These are phyloP conservation scores for Papilio elwesi DNA, from an alignment of 2,888 invertebrate species.

Conservation along the genomic window DNA sequence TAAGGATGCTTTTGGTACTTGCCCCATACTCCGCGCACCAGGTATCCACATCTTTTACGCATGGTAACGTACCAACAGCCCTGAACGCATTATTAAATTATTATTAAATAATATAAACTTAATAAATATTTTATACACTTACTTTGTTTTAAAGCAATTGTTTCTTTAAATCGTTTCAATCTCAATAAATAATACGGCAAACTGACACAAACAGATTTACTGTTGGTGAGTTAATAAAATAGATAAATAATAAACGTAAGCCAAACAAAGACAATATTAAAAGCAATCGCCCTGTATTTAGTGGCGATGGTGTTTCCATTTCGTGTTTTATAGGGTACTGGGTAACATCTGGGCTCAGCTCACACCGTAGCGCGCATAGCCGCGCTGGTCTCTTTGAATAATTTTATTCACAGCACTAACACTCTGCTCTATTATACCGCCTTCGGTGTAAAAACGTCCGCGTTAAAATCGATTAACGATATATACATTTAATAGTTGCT, in stretches of 20 bases:
- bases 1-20: too few relatives aligned
- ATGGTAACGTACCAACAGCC: too few relatives aligned
- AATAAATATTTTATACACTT: too few relatives aligned
- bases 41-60: too few relatives aligned
- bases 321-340: conserved; percentile 76
- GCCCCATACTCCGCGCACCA: too few relatives aligned
- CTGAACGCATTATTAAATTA: too few relatives aligned
- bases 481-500: conserved; percentile 25
- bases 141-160: too few relatives aligned
- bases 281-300: conserved; percentile 52
- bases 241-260: conserved; percentile 12
- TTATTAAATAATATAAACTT: too few relatives aligned
- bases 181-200: background rate
- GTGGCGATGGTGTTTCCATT: conserved; percentile 68
- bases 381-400: conserved; percentile 13
- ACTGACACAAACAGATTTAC: background rate
- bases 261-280: conserved; percentile 24
- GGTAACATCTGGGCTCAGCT: conserved; percentile 79
- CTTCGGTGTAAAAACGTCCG: conserved; percentile 23
- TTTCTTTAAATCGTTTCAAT: too few relatives aligned
- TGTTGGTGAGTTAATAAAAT: background rate
- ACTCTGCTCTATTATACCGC: background rate
- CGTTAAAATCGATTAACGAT: conserved; percentile 35
- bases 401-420: conserved; percentile 18
- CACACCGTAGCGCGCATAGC: conserved; percentile 51